Evolutionary conservation across 2,113 vertebrate genomes (phyloP).

Genomic region (Eptesicus fuscus): DNA sequence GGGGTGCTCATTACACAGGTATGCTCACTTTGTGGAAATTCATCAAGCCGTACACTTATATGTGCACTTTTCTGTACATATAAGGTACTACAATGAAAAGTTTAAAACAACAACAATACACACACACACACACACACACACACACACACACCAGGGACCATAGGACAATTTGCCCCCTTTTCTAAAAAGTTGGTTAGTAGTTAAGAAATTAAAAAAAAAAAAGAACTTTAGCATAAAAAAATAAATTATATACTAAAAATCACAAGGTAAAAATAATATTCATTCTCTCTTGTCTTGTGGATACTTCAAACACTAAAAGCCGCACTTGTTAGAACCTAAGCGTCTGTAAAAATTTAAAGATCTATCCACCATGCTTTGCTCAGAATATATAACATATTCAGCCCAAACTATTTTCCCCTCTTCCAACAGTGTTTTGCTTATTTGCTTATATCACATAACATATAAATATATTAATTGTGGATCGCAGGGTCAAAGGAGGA

Average conservation of each 20-base stretch:
- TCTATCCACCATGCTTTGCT: not conserved
- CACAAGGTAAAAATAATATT: conserved; percentile 1
- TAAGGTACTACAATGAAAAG: not conserved
- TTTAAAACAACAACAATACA: not conserved
- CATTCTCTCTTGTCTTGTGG: not conserved
- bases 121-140: not conserved
- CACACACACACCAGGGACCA: not conserved
- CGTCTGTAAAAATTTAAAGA: not conserved
- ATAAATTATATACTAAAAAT: not conserved
- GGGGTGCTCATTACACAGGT: too few relatives aligned
- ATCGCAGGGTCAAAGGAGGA: conserved; percentile 2
- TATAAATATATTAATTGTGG: not conserved
- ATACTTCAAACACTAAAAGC: not conserved
- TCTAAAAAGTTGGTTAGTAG: not conserved
- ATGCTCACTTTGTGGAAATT: not conserved
- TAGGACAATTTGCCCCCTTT: not conserved
- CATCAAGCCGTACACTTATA: not conserved
- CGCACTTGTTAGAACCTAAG: not conserved
- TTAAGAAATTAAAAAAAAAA: not conserved
- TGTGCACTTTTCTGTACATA: not conserved
- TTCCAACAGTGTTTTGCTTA: not conserved
- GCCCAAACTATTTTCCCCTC: not conserved
- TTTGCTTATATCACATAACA: not conserved
- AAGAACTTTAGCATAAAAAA: not conserved
- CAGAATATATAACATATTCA: not conserved